Base-by-base conservation (phyloP, 1,140 invertebrate species). In the Pogonus chalceus region DNA sequence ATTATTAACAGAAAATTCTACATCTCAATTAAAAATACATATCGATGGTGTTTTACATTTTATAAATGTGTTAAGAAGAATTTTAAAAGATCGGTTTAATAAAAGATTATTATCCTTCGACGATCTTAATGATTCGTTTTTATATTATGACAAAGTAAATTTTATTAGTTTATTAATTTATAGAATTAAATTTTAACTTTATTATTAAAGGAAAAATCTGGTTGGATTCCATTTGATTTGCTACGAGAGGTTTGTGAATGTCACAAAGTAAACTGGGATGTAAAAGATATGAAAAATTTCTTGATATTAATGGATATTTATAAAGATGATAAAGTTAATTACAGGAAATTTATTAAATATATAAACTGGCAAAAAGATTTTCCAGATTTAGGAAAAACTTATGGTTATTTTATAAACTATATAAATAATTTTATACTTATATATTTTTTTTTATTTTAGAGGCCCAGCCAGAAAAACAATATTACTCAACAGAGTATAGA, bases 71-170 rank as follows among this genome's bases (percentile, higher is more conserved):
- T n/a, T n/a, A n/a, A n/a, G n/a, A n/a, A n/a, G n/a, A n/a, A n/a
- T n/a, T n/a, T n/a, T n/a, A n/a, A n/a, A n/a, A n/a, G n/a, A n/a
- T n/a, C n/a, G n/a, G n/a, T n/a, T n/a, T n/a, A n/a, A n/a, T n/a
- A n/a, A n/a, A n/a, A n/a, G n/a, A n/a, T n/a, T n/a, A n/a, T n/a
- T n/a, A n/a, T 48, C 56, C 50, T 69, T 72, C 23, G 47, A 55
- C 1, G 62, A 62, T 2, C 69, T 76, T 51, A 72, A 73, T 52
- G 62, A 72, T 43, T 65, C 61, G 53, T 53, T 73, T 16, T 65
- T 71, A 60, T 71, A 68, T 65, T 67, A 64, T 55, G 74, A 76
- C 57, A 66, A 61, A 56, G 65, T 61, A 52, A 52, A 16, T 10
- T 52, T 24, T 23, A 51, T 18, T 20, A 23, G 10, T 43, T 20